phyloP scores from a whole-genome alignment of 2,797 vertebrate genomes.

The Eurystomus glaucurus region DNA sequence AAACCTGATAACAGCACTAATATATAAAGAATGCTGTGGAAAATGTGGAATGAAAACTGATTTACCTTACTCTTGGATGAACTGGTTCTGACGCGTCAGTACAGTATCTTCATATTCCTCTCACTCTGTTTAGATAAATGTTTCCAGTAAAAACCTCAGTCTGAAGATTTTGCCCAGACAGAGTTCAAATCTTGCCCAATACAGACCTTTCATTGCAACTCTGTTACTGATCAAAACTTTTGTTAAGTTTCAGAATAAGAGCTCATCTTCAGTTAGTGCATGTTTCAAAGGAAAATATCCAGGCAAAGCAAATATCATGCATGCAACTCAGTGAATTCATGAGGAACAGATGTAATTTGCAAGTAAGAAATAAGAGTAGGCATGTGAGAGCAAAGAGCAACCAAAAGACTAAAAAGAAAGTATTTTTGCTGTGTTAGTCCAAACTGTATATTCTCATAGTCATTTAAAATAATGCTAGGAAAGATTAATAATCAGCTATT shows the following conservation, averaged over 20 bases:
- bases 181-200: background rate
- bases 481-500: background rate
- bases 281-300: slow-evolving; percentile 29
- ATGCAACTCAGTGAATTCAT: background rate
- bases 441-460: background rate
- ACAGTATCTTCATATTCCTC: background rate
- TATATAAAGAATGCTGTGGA: slow-evolving; percentile 9
- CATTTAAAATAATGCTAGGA: background rate
- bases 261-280: background rate
- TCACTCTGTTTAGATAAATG: background rate
- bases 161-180: background rate
- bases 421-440: background rate
- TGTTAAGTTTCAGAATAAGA: slow-evolving; percentile 30
- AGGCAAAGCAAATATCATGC: background rate
- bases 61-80: slow-evolving; percentile 53
- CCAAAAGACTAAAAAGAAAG: background rate
- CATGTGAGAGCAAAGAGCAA: background rate
- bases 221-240: background rate
- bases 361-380: background rate
- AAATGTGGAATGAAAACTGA: background rate
- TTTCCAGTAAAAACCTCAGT: slow-evolving; percentile 8
- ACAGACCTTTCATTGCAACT: background rate
- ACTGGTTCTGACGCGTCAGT: background rate
- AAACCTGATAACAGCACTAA: background rate
- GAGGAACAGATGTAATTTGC: slow-evolving; percentile 47